phyloP scores from a whole-genome alignment of 1,140 invertebrate genomes.

The Leptinotarsa lineolata region DNA sequence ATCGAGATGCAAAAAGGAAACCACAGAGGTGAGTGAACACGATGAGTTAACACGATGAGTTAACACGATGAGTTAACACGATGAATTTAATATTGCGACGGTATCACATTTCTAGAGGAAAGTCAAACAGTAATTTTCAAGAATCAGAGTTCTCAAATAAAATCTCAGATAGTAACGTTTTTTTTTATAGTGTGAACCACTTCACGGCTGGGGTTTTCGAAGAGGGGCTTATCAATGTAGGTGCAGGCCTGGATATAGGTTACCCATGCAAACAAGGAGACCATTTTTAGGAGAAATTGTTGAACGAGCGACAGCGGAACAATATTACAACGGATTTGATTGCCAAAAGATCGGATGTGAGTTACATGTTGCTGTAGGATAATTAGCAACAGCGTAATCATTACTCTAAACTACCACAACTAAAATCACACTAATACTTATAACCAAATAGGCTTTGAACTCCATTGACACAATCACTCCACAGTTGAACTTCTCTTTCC shows the following conservation, averaged over 20 bases:
- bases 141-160: neutral
- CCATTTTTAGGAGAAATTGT: constrained; percentile 93
- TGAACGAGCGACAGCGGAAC: constrained; percentile 87
- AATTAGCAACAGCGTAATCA: too few species aligned
- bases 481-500: too few species aligned
- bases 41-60: too few species aligned
- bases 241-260: constrained; percentile 85
- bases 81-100: too few species aligned
- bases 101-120: too few species aligned
- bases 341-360: constrained; percentile 91
- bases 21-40: constrained; percentile 78
- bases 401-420: too few species aligned
- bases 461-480: too few species aligned
- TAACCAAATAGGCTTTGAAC: too few species aligned
- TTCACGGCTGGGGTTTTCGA: constrained; percentile 94
- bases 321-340: constrained; percentile 92
- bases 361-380: constrained; percentile 50
- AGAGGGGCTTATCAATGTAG: constrained; percentile 95
- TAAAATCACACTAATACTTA: too few species aligned
- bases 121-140: neutral
- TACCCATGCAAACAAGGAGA: constrained; percentile 83
- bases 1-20: constrained; percentile 88
- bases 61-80: too few species aligned
- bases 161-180: neutral
- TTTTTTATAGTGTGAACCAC: constrained; percentile 83